Evolutionary conservation across 2,113 vertebrate species (phyloP), one percentile per base, ranked within the genome.

Genomic region (Seriola quinqueradiata): DNA sequence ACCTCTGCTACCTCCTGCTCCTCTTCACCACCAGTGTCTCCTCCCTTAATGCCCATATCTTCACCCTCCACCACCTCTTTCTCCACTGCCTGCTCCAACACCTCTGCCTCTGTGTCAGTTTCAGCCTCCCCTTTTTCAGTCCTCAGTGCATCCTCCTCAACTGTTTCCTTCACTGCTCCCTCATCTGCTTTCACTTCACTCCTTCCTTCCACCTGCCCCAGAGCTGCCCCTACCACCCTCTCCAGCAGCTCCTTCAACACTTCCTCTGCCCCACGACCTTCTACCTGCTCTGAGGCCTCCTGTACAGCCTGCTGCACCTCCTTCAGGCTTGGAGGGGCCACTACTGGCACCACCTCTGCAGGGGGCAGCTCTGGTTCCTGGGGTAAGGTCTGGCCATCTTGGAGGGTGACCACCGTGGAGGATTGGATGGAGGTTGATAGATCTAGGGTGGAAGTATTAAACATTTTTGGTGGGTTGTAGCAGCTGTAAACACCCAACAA

Each of bases 251-350:
- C 89, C 78, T 92, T 93, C 57, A 92, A 66, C 75, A 91, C 89
- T 70, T 92, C 86, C 70, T 90, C 91, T 57, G 90, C 85, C 12
- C 76, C 88, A 16, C 73, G 77, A 50, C 81, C 76, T 44, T 85
- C 76, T 46, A 86, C 91, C 79, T 92, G 89, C 71, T 94, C 87
- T 4, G 93, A 93, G 57, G 90, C 82, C 36, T 93, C 88, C 70
- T 92, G 90, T 38, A 93, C 90, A 2, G 90, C 93, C 60, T 94
- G 89, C 73, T 93, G 92, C 72, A 94, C 91, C 25, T 94, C 93
- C 75, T 77, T 81, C 28, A 94, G 81, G 67, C 87, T 94, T 14
- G 89, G 93, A 42, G 90, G 86, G 36, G 82, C 90, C 42, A 90
- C 59, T 19, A 82, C 79, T 0, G 91, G 84, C 11, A 78, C 59